A percentile compares a stretch with the other conserved stretches of the same genome.
Evolutionary conservation across 2,888 invertebrate species (phyloP).

Genomic region (Dynastes tityus): DNA sequence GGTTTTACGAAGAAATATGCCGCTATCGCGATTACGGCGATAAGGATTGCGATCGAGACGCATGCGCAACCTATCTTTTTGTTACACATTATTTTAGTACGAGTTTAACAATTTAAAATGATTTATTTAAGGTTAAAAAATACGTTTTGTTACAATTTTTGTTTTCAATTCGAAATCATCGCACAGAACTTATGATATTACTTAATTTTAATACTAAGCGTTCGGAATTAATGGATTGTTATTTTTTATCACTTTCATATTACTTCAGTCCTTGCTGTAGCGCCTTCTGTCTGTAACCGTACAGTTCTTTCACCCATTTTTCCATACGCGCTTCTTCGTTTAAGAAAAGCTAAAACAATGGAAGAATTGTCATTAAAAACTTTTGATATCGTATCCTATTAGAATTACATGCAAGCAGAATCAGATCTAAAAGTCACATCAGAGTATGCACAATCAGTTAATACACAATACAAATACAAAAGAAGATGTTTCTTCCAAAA

Average conservation of each 20-base stretch:
- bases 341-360: conserved; percentile 76
- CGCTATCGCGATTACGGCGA: conserved; percentile 17
- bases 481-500: too few relatives aligned
- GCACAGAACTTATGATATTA: conserved; percentile 15
- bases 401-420: neutral
- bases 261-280: conserved; percentile 64
- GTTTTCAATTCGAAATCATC: conserved; percentile 5
- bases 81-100: conserved; percentile 15
- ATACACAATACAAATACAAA: too few relatives aligned
- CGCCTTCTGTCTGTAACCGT: conserved; percentile 68
- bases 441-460: too few relatives aligned
- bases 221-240: neutral
- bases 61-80: conserved; percentile 11
- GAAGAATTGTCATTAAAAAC: too few relatives aligned
- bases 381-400: neutral
- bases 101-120: neutral
- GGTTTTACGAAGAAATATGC: conserved; percentile 46
- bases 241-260: conserved; percentile 20
- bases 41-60: conserved; percentile 4
- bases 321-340: conserved; percentile 80
- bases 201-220: neutral
- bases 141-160: conserved; percentile 1
- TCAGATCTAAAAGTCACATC: too few relatives aligned
- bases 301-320: conserved; percentile 80
- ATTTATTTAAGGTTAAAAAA: conserved; percentile 7